phyloP scores from a whole-genome alignment of 2,113 vertebrate species.

The Phylloscopus whistleri region DNA sequence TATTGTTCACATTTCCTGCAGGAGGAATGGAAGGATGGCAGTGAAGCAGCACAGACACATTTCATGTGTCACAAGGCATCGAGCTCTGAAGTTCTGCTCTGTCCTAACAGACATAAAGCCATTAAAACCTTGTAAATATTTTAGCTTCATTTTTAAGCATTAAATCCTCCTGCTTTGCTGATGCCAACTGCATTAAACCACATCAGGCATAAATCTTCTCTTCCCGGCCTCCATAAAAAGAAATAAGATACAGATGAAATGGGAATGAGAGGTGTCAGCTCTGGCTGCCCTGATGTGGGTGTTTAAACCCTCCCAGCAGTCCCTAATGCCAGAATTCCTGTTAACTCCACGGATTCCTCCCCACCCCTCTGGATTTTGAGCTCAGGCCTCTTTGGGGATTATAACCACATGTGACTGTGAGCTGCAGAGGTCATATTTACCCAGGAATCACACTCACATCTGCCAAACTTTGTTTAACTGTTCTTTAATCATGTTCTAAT shows the following conservation, averaged over 20 bases:
- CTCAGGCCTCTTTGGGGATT: slow-evolving; percentile 28
- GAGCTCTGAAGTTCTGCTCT: not conserved
- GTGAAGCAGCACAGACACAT: not conserved
- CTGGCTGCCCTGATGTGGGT: not conserved
- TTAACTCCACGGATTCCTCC: not conserved
- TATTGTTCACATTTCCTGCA: not conserved
- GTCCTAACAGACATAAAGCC: not conserved
- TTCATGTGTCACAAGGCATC: not conserved
- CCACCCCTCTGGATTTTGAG: not conserved
- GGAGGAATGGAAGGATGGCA: not conserved
- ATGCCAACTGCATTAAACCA: not conserved
- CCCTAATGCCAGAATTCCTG: not conserved
- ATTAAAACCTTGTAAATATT: not conserved
- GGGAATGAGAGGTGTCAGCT: not conserved
- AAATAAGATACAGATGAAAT: not conserved
- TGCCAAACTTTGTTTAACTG: slow-evolving; percentile 47
- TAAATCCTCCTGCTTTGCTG: not conserved
- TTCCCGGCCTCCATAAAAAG: not conserved
- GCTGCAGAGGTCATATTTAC: slow-evolving; percentile 54
- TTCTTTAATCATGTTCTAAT: slow-evolving; percentile 46
- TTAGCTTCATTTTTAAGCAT: not conserved
- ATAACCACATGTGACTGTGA: not conserved
- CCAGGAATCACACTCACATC: slow-evolving; percentile 38
- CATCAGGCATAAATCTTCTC: not conserved
- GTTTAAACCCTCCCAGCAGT: not conserved